Base-by-base conservation (phyloP, 2,888 invertebrate genomes). In the Aporophyla nigra region DNA sequence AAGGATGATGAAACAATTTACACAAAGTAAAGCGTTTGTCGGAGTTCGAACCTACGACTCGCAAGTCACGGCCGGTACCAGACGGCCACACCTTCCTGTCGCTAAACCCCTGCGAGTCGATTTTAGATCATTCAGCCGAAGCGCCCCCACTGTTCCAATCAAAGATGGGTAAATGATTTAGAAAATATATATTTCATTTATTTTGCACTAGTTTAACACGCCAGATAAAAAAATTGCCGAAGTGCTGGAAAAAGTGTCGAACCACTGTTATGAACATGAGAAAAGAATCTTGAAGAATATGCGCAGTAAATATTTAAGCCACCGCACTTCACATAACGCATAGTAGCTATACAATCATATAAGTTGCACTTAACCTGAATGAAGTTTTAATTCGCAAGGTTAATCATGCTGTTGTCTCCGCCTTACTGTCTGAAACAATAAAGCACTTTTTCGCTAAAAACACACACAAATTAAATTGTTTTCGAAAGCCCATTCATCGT, bases 401-500 rank as follows among this genome's bases (percentile, higher is more conserved):
- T 56, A 53, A 46, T 43, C 27, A 21, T 49, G 58, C 65, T 9
- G 12, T n/a, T 7, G 2, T 0, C 10, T 9, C 1, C n/a, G 2
- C 24, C 59, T 27, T 77, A 51, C 33, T 67, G 10, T 1, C 7
- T 14, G 6, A 3, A 19, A 5, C 0, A 7, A 12, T 62, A 87
- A 73, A 51, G 59, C 21, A 66, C 33, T 72, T 53, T 70, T 75
- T 77, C 9, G 24, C 19, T 46, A 12, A 74, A 40, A 40, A 49
- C 16, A 24, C 21, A 19, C 14, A 19, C 7, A 61, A 24, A 1
- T 7, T 21, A 62, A 21, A 0, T 40, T 74, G 21, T 56, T 58
- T 40, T 73, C 56, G 16, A 14, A 24, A 74, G 62, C 43, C 65
- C 85, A 84, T 82, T 84, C 73, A 82, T 84, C 69, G 71, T 70